phyloP scores from a whole-genome alignment of 2,113 vertebrate genomes.

The Cheilinus undulatus region DNA sequence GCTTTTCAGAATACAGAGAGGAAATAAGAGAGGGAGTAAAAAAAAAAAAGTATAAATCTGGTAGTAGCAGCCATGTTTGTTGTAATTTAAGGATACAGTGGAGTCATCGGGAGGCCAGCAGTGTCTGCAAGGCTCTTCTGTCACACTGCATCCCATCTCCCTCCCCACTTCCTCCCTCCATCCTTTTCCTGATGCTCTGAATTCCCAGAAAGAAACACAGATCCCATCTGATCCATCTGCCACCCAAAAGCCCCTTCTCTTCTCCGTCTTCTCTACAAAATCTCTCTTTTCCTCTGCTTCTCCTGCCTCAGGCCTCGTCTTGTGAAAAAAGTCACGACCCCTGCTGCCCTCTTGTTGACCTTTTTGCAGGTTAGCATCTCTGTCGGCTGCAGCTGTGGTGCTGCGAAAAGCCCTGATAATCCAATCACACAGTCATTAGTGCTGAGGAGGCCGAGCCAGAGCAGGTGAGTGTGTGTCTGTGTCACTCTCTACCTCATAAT shows the following conservation, averaged over 20 bases:
- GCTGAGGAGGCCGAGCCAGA: constrained; percentile 52
- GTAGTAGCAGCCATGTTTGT: constrained; percentile 32
- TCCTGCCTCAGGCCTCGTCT: constrained; percentile 12
- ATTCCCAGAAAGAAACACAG: constrained; percentile 45
- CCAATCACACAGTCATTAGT: constrained; percentile 78
- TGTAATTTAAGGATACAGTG: constrained; percentile 65
- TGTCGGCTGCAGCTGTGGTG: constrained; percentile 66
- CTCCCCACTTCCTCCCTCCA: constrained; percentile 22
- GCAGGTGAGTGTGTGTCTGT: constrained; percentile 61
- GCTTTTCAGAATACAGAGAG: constrained; percentile 4
- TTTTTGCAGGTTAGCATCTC: constrained; percentile 63
- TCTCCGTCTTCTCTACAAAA: constrained; percentile 1
- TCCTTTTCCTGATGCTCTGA: too few relatives aligned
- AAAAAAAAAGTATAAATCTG: constrained; percentile 27
- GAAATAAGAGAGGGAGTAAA: neutral
- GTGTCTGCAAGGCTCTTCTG: constrained; percentile 76
- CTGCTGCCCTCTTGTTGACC: constrained; percentile 69
- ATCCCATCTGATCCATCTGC: constrained; percentile 23
- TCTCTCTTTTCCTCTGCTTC: neutral
- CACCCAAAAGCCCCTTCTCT: neutral
- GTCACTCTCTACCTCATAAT: constrained; percentile 30
- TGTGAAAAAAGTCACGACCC: constrained; percentile 39
- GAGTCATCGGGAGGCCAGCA: constrained; percentile 80
- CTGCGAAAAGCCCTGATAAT: constrained; percentile 76
- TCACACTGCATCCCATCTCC: constrained; percentile 71